phyloP scores from a whole-genome alignment of 2,888 invertebrate genomes.

The Apotomis capreana region DNA sequence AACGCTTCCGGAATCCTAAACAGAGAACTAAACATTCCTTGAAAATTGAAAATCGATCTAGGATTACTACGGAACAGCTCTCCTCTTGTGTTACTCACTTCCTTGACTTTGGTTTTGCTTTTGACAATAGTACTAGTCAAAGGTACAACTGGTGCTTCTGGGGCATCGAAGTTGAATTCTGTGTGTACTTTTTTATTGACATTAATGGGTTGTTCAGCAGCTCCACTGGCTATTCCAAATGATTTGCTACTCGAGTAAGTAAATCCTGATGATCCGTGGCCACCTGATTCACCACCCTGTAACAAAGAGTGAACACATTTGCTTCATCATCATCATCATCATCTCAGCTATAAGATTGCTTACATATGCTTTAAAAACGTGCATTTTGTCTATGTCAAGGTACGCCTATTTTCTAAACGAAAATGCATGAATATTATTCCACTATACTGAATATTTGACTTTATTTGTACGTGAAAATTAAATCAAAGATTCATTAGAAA shows the following conservation, averaged over 20 bases:
- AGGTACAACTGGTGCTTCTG: conserved; percentile 58
- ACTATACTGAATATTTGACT: too few species aligned
- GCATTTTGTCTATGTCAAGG: too few species aligned
- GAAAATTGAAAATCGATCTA: conserved; percentile 50
- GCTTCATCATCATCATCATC: too few species aligned
- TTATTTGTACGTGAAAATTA: too few species aligned
- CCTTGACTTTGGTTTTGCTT: conserved; percentile 56
- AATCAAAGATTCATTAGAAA: too few species aligned
- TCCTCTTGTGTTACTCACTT: conserved; percentile 67
- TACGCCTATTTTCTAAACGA: too few species aligned
- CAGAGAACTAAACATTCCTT: conserved; percentile 56
- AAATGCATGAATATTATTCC: too few species aligned
- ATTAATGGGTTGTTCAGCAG: conserved; percentile 42
- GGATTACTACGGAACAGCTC: conserved; percentile 43
- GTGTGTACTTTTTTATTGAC: conserved; percentile 56
- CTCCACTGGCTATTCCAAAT: conserved; percentile 52
- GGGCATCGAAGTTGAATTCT: conserved; percentile 59
- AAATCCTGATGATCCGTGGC: conserved; percentile 60
- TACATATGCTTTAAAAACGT: too few species aligned
- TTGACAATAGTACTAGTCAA: conserved; percentile 49
- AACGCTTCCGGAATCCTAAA: conserved; percentile 54
- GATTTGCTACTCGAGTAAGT: conserved; percentile 60
- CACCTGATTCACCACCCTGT: conserved; percentile 65
- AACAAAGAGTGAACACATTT: conserved; percentile 33
- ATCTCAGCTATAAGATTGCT: too few species aligned